Conservation (phyloP, 2,888 invertebrate species). For the Archips crataeganus region DNA sequence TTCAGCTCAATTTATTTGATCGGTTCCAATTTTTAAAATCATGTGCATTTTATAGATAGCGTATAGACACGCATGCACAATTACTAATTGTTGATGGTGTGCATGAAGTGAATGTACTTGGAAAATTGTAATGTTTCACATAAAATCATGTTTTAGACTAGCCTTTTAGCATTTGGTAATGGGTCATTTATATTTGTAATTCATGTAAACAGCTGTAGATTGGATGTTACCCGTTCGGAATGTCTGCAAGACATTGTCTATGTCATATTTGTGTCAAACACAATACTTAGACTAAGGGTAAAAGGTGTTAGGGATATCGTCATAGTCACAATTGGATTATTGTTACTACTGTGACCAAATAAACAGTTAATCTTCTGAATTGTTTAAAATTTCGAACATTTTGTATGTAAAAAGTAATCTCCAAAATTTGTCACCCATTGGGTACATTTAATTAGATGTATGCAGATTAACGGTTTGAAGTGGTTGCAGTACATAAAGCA, state of each 20-base stretch:
- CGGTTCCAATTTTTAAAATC: conserved; percentile 15
- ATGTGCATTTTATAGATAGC: conserved; percentile 8
- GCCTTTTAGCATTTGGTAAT: neutral
- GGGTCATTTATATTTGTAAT: conserved; percentile 11
- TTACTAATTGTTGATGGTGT: conserved; percentile 7
- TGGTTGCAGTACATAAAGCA: conserved; percentile 27
- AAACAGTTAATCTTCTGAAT: neutral
- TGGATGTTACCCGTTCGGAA: conserved; percentile 30
- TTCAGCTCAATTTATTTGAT: conserved; percentile 16
- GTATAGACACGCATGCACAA: conserved; percentile 20
- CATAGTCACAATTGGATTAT: conserved; percentile 56
- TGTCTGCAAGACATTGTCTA: conserved; percentile 45
- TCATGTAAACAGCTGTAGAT: conserved; percentile 34
- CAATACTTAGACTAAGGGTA: conserved; percentile 49
- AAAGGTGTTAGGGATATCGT: conserved; percentile 46
- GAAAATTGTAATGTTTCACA: neutral
- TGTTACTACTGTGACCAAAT: conserved; percentile 21
- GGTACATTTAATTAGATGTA: neutral
- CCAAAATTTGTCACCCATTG: neutral
- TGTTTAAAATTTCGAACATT: neutral
- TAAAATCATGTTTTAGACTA: conserved; percentile 2
- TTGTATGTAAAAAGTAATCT: neutral
- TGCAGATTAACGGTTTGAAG: neutral
- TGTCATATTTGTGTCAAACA: conserved; percentile 64
- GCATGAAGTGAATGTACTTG: conserved; percentile 12